Evolutionary conservation across 37 sponge, comb jelly and placozoan genomes (phyloP), one percentile per base, ranked within the genome.

Genomic region (Hexactinellida sp.): DNA sequence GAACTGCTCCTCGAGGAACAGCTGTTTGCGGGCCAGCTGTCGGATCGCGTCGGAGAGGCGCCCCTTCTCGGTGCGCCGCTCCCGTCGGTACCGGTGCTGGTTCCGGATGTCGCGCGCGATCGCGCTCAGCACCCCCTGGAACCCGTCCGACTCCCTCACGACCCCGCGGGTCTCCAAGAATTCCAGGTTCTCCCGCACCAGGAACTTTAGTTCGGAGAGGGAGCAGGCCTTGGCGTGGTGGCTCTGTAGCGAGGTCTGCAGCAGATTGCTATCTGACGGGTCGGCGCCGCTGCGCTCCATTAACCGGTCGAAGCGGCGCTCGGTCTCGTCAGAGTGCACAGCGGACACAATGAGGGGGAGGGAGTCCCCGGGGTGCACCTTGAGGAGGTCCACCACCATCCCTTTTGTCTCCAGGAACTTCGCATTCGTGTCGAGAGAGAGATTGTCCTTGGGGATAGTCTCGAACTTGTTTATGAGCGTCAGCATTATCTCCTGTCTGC

Each of bases 11-110:
- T 91, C 92, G 82, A 85, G 93, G 89, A 93, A 93, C 37, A 82
- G 82, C 16, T 92, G 87, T 54, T 97, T 97, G 86, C 86, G 83
- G 55, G 84, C 92, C 89, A 97, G 90, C 36, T 91, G 92, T 0
- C 86, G 88, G 0, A 91, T 52, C 3, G 99, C 92, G 37, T 76
- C 88, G 24, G 76, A 87, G 35, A 98, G 90, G 21, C 91, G 82
- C 1, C 55, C 84, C 85, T 96, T 87, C 54, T 99, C 99, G 37
- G 89, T 89, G 71, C 95, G 94, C 3, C 99, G 87, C 37, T 95
- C 93, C 87, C 94, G 93, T 10, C 99, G 86, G 55, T 95, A 92
- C 38, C 94, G 90, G 85, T 94, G 97, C 85, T 94, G 94, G 83
- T 96, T 96, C 0, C 94, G 89, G 82, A 96, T 96, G 82, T 96